Conservation (phyloP, 2,888 invertebrate genomes). For the Lycia hirtaria region DNA sequence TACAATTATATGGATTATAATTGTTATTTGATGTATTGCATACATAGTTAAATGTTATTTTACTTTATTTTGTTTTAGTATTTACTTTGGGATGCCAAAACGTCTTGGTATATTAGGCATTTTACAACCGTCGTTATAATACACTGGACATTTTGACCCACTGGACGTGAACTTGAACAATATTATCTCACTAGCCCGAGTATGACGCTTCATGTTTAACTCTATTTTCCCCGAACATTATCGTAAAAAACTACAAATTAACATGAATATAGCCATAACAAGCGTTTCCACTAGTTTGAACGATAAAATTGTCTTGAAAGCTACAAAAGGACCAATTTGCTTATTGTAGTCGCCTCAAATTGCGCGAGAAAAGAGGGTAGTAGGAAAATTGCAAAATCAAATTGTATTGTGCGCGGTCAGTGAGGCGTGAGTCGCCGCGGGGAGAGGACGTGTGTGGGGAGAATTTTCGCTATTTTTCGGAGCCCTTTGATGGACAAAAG, state of each 20-base stretch:
- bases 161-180: too few relatives aligned
- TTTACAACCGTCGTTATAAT: too few relatives aligned
- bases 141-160: too few relatives aligned
- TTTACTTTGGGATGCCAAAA: too few relatives aligned
- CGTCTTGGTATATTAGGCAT: too few relatives aligned
- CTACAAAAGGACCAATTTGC: constrained; percentile 61
- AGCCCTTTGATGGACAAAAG: constrained; percentile 28
- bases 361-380: constrained; percentile 74
- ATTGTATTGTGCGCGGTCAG: constrained; percentile 70
- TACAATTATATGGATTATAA: too few relatives aligned
- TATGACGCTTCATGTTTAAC: background rate
- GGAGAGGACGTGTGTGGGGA: constrained; percentile 51
- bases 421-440: constrained; percentile 63
- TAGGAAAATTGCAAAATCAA: constrained; percentile 71
- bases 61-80: too few relatives aligned
- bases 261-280: constrained; percentile 49
- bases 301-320: constrained; percentile 55
- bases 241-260: constrained; percentile 30
- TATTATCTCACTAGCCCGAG: too few relatives aligned
- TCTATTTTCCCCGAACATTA: constrained; percentile 8
- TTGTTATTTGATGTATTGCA: too few relatives aligned
- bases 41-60: too few relatives aligned
- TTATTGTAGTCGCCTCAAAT: constrained; percentile 70
- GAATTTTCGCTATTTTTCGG: constrained; percentile 35
- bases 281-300: constrained; percentile 60